Base-by-base conservation (phyloP, 2,797 vertebrate genomes). In the Manis javanica region DNA sequence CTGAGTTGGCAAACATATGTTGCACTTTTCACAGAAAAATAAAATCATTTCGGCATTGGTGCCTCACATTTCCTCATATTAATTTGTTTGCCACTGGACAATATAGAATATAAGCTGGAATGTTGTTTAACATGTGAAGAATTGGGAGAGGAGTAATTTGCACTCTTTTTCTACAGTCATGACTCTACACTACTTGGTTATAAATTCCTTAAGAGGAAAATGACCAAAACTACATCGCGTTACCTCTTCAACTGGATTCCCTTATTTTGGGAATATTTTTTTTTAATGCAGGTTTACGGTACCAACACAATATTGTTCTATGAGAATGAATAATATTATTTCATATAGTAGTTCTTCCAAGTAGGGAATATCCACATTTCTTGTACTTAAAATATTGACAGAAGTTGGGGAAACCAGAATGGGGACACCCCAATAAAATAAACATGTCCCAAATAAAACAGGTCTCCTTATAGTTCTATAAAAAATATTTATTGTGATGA, bases 201-300 rank as follows among this genome's bases (percentile, higher is more conserved):
- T 34, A 92, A 95, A 96, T 97, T 97, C 82, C 92, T 97, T 59
- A 13, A 5, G 83, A 34, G 29, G 96, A 88, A 98, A 98, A 97
- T 87, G 84, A 97, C 37, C n/a, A 94, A 74, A 97, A 87, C 84
- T 96, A 88, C 69, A 66, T 3, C 5, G 37, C 68, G 0, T 51
- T 89, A 75, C 3, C 42, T 92, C 21, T 77, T 96, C 49, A 51
- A 12, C 29, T 75, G 15, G 3, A 49, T 82, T 61, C 0, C 13
- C 23, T 95, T 68, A 81, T 59, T 95, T 23, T 12, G 26, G 61
- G 24, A n/a, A 55, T 46, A 9, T 19, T 87, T 97, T 97, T 97
- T 21, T 87, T 97, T 97, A 92, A 29, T 51, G 3, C 4, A 68
- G 66, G 94, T 94, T 24, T 96, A 55, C 2, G 53, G 5, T 72